Evolutionary conservation across 2,888 invertebrate genomes (phyloP).

Genomic region (Alsophila aescularia): DNA sequence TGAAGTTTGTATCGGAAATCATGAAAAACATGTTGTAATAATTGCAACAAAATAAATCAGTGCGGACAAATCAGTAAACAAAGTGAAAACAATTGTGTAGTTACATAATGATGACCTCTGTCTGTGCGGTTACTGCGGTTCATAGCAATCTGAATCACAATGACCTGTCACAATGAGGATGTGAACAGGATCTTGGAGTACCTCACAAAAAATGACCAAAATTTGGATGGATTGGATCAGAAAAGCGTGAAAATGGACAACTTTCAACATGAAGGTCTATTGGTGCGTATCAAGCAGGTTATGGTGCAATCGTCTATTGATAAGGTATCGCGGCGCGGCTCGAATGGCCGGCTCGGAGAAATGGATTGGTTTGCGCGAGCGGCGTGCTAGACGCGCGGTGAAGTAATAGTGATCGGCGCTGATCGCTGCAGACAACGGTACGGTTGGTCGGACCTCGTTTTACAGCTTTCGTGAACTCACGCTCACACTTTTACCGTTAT

Average conservation of each 20-base stretch:
- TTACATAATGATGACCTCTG: conserved; percentile 54
- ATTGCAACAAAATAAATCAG: conserved; percentile 33
- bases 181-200: conserved; percentile 74
- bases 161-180: conserved; percentile 71
- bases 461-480: conserved; percentile 77
- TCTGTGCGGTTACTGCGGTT: conserved; percentile 32
- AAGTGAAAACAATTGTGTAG: conserved; percentile 20
- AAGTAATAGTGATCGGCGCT: conserved; percentile 65
- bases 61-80: conserved; percentile 25
- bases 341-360: conserved; percentile 47
- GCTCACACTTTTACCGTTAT: conserved; percentile 82
- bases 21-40: conserved; percentile 24
- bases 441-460: conserved; percentile 70
- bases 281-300: conserved; percentile 67
- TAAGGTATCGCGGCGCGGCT: conserved; percentile 58
- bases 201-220: conserved; percentile 67
- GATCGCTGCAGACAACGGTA: conserved; percentile 61
- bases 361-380: conserved; percentile 52
- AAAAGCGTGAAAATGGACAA: conserved; percentile 70
- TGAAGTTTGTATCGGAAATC: conserved; percentile 49
- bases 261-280: conserved; percentile 64
- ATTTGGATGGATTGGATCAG: conserved; percentile 50
- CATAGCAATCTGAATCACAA: conserved; percentile 56
- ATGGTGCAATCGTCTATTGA: conserved; percentile 49
- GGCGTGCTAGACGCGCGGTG: conserved; percentile 61